A percentile compares a stretch with the other conserved stretches of the same genome.
phyloP scores from a whole-genome alignment of 2,113 vertebrate species.

The Pedionomus torquatus region DNA sequence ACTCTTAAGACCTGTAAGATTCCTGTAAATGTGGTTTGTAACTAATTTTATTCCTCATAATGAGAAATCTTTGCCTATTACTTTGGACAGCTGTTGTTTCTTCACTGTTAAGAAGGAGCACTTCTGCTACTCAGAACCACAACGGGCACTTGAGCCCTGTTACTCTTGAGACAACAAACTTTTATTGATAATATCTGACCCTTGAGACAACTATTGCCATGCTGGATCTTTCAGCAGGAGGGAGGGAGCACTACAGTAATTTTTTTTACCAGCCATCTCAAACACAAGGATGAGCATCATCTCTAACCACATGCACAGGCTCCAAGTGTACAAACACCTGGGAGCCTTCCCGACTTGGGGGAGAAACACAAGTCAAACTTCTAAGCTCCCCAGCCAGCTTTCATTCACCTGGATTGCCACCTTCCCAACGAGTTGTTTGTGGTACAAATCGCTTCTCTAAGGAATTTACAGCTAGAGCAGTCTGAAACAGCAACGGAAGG shows the following conservation, averaged over 20 bases:
- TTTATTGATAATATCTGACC: neutral
- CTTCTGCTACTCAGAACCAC: neutral
- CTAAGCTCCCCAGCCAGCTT: neutral
- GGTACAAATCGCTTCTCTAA: neutral
- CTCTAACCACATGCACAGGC: neutral
- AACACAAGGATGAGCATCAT: fast-evolving
- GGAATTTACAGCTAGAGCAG: neutral
- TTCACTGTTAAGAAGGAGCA: neutral
- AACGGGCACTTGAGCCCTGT: neutral
- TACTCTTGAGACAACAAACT: neutral
- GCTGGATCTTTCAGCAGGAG: neutral
- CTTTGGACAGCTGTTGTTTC: neutral
- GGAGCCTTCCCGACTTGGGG: neutral
- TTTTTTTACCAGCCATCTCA: neutral
- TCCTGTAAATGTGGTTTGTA: neutral
- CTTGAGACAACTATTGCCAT: neutral
- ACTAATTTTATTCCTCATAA: neutral
- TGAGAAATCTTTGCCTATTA: neutral
- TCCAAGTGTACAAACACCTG: neutral
- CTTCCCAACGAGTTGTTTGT: neutral
- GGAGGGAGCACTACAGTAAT: neutral
- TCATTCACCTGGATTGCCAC: neutral
- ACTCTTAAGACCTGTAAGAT: neutral
- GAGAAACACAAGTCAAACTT: neutral
- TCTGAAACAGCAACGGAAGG: neutral